These are phyloP conservation scores for Metridium senile DNA, from an alignment of 92 coral and sea anemone genomes.

Conservation along the genomic window DNA sequence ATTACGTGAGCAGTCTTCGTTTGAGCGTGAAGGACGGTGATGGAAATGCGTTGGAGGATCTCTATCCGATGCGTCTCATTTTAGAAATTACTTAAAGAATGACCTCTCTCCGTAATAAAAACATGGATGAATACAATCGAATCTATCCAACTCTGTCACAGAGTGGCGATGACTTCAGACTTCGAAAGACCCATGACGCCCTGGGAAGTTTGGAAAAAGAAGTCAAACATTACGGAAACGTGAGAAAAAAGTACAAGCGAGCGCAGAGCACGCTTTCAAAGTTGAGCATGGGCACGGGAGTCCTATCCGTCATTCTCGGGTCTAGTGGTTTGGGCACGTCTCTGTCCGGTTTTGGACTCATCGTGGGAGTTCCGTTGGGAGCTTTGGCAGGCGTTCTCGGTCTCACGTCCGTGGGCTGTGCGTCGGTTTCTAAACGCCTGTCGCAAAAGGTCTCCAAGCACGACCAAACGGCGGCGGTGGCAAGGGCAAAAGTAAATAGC, in stretches of 20 bases:
- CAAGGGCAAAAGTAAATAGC: conserved; percentile 46
- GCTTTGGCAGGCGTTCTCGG: conserved; percentile 51
- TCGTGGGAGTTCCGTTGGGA: conserved; percentile 48
- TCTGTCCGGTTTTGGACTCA: conserved; percentile 54
- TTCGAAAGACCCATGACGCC: conserved; percentile 45
- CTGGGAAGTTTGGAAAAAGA: conserved; percentile 48
- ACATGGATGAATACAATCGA: conserved; percentile 24
- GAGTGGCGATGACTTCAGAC: conserved; percentile 37
- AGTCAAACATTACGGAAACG: conserved; percentile 49
- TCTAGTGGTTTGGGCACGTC: conserved; percentile 50
- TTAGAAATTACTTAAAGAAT: no score
- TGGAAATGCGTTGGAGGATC: no score
- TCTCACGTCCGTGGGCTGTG: conserved; percentile 41
- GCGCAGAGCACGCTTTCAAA: conserved; percentile 35
- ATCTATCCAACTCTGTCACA: conserved; percentile 40
- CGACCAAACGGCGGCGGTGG: conserved; percentile 46
- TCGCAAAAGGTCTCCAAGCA: conserved; percentile 50
- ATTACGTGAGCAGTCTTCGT: no score
- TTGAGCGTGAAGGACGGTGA: no score
- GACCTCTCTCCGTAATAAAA: no score
- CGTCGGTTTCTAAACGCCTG: conserved; percentile 40
- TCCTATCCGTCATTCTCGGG: conserved; percentile 44
- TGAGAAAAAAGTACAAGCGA: conserved; percentile 50
- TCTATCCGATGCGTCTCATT: no score
- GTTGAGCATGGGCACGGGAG: conserved; percentile 33